phyloP scores from a whole-genome alignment of 2,113 vertebrate species.

The Empidonax traillii region DNA sequence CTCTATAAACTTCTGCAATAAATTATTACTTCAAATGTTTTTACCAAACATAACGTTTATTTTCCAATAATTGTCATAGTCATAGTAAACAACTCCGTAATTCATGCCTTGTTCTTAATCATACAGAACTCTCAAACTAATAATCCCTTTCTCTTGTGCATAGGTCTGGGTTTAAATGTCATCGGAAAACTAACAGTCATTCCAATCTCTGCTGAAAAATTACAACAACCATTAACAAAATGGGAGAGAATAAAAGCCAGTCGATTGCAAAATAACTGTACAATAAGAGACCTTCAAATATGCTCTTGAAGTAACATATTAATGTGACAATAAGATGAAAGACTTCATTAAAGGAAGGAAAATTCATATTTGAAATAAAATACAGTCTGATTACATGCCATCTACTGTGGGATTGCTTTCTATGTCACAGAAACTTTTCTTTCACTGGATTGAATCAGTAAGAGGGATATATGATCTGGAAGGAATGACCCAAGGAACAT shows the following conservation, averaged over 20 bases:
- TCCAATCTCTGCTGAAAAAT: conserved; percentile 17
- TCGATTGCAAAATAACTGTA: background rate
- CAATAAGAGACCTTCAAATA: background rate
- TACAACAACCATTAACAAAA: conserved; percentile 1
- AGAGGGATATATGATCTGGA: background rate
- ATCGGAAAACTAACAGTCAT: background rate
- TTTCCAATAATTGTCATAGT: background rate
- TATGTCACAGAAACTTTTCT: background rate
- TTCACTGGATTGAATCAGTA: background rate
- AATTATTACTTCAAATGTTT: background rate
- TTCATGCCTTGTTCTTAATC: background rate
- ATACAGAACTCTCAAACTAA: background rate
- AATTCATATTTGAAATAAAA: background rate
- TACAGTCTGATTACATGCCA: background rate
- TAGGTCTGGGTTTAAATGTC: background rate
- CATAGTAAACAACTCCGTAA: background rate
- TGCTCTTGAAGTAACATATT: background rate
- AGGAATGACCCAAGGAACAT: background rate
- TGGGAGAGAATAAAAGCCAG: background rate
- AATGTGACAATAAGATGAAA: background rate
- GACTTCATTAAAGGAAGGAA: background rate
- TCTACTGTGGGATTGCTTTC: background rate
- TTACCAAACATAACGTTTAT: background rate
- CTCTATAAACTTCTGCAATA: background rate
- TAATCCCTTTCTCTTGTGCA: background rate